Conservation (phyloP, 2,113 vertebrate genomes). For the Peromyscus maniculatus region DNA sequence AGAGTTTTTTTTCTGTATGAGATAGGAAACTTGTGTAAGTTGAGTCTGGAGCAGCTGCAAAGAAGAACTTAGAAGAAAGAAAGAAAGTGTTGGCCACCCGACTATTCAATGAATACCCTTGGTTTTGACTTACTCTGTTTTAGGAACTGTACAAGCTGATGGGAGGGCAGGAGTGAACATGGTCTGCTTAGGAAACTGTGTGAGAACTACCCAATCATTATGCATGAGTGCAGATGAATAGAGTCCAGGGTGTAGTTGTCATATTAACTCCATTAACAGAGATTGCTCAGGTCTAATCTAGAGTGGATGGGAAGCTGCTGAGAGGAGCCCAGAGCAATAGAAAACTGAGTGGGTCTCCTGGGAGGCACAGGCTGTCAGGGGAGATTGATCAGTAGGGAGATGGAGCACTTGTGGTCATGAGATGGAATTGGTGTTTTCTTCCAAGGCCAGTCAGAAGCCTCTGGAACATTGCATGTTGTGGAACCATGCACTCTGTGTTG, state of each 20-base stretch:
- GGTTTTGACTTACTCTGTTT: not conserved
- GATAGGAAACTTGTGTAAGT: not conserved
- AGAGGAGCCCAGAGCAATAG: not conserved
- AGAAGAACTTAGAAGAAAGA: slow-evolving; percentile 23
- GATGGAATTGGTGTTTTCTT: not conserved
- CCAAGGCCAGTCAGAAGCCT: not conserved
- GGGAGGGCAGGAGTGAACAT: not conserved
- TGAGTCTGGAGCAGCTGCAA: not conserved
- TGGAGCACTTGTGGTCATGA: too few relatives aligned
- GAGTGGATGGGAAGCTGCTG: too few relatives aligned
- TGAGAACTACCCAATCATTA: not conserved
- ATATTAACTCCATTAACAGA: not conserved
- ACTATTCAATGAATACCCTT: not conserved
- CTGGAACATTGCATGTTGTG: not conserved
- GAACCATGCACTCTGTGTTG: not conserved
- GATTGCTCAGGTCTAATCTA: not conserved
- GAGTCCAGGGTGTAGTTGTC: not conserved
- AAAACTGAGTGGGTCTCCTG: not conserved
- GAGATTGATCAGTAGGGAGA: too few relatives aligned
- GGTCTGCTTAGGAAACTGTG: not conserved
- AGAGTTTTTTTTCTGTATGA: not conserved
- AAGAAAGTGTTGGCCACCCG: not conserved
- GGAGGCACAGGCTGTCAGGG: not conserved
- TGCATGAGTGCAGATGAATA: not conserved
- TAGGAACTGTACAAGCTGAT: not conserved